Conservation (phyloP, 2,113 vertebrate species). For the Grallaria varia region DNA sequence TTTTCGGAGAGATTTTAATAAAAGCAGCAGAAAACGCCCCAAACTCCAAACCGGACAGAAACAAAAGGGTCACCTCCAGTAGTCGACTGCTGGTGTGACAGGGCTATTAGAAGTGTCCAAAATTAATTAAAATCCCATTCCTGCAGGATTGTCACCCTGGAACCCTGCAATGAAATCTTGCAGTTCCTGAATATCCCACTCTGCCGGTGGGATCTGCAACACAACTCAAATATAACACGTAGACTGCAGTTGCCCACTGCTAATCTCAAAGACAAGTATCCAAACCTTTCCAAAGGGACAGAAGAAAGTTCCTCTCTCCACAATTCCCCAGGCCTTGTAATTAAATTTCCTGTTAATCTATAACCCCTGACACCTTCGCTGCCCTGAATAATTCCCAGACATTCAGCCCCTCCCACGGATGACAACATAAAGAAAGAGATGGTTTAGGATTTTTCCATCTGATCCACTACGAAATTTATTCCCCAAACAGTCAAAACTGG, state of each 20-base stretch:
- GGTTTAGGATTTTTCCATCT: background rate
- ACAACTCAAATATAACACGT: fast-evolving
- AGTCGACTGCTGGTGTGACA: background rate
- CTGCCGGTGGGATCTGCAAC: background rate
- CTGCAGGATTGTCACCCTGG: background rate
- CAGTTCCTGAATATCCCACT: background rate
- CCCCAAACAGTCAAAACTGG: background rate
- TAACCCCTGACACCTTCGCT: background rate
- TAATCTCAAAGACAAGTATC: background rate
- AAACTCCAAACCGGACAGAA: background rate
- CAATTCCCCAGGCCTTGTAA: background rate
- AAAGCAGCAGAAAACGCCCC: background rate
- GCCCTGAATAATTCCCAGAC: background rate
- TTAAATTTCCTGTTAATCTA: background rate
- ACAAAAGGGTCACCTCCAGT: background rate
- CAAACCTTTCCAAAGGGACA: background rate
- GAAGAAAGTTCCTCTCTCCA: background rate
- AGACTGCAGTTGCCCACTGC: background rate
- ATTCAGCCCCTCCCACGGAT: background rate
- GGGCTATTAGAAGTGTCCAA: background rate
- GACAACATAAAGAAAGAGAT: background rate
- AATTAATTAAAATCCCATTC: background rate
- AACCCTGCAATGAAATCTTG: background rate
- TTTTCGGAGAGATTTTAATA: background rate
- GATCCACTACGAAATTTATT: background rate